phyloP scores from a whole-genome alignment of 2,113 vertebrate species.

The Oxygymnocypris stewartii region DNA sequence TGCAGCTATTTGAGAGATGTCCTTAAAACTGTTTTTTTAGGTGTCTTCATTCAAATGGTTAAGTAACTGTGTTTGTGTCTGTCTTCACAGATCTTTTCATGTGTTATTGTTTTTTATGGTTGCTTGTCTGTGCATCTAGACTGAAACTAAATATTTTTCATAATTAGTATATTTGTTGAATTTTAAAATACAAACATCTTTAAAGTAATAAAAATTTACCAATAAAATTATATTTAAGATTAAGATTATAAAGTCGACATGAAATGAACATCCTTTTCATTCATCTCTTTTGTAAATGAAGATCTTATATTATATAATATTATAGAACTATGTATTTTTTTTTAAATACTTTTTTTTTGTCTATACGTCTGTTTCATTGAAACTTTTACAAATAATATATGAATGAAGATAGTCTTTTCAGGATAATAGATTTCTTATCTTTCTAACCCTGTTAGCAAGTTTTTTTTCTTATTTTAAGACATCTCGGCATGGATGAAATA shows the following conservation, averaged over 20 bases:
- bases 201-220: not conserved
- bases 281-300: not conserved
- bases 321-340: not conserved
- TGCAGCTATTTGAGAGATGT: constrained; percentile 56
- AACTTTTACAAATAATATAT: not conserved
- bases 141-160: not conserved
- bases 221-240: too few relatives aligned
- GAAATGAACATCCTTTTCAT: not conserved
- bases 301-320: too few relatives aligned
- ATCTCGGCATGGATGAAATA: too few relatives aligned
- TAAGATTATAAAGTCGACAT: too few relatives aligned
- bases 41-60: constrained; percentile 27
- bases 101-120: not conserved
- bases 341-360: not conserved
- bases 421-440: not conserved
- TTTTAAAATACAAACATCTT: not conserved
- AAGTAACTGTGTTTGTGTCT: not conserved
- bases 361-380: not conserved
- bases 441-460: not conserved
- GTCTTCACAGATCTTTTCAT: not conserved
- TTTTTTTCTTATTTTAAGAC: not conserved
- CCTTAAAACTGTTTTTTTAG: constrained; percentile 50
- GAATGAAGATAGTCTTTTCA: not conserved
- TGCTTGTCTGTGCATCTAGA: not conserved
- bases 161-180: not conserved